These are phyloP conservation scores for Drosophila bifasciata DNA, from an alignment of 1,140 invertebrate genomes.

Conservation along the genomic window DNA sequence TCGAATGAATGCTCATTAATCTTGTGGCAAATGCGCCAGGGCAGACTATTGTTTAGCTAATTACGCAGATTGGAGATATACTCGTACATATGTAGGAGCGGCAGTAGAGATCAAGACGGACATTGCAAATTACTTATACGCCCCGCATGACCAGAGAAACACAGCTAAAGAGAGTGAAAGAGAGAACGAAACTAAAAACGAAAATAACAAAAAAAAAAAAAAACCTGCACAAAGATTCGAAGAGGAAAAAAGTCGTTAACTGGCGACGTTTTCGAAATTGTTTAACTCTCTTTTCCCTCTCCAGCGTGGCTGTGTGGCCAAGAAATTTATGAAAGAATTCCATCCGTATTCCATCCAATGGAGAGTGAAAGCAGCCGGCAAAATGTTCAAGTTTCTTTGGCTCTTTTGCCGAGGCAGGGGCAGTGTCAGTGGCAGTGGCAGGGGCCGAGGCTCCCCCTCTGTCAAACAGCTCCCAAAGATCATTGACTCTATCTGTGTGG, in stretches of 20 bases:
- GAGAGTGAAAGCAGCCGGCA: constrained; percentile 71
- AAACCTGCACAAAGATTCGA: background rate
- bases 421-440: too few species aligned
- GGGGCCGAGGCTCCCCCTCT: too few species aligned
- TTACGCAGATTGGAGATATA: constrained; percentile 39
- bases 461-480: constrained; percentile 37
- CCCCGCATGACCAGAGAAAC: constrained; percentile 39
- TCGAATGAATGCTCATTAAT: constrained; percentile 31
- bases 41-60: constrained; percentile 39
- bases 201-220: too few species aligned
- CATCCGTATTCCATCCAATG: constrained; percentile 57
- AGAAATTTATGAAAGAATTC: constrained; percentile 60
- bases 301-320: constrained; percentile 6
- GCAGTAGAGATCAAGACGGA: constrained; percentile 16
- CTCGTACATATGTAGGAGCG: background rate
- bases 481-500: constrained; percentile 60
- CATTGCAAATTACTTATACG: constrained; percentile 59
- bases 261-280: constrained; percentile 43
- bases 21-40: constrained; percentile 10
- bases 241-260: constrained; percentile 36
- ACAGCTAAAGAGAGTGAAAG: constrained; percentile 5
- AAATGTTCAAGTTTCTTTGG: constrained; percentile 64
- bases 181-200: too few species aligned
- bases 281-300: constrained; percentile 12
- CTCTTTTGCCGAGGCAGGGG: constrained; percentile 15